phyloP scores from a whole-genome alignment of 2,888 invertebrate genomes.

The Ceramica pisi region DNA sequence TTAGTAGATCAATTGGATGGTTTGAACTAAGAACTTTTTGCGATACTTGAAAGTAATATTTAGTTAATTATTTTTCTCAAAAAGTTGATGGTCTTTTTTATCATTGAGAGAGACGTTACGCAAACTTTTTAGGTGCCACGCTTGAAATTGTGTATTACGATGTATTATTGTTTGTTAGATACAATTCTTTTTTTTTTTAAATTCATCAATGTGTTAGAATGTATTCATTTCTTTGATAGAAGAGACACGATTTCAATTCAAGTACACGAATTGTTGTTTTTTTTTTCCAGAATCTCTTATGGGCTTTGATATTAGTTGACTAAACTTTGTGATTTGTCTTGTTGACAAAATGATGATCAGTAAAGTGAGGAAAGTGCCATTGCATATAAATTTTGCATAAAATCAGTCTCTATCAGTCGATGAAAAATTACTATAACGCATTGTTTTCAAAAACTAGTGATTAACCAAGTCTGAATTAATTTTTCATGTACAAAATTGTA shows the following conservation, averaged over 20 bases:
- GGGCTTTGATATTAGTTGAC: no score
- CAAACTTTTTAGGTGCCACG: constrained; percentile 3
- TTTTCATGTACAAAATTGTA: no score
- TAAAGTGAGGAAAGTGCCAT: no score
- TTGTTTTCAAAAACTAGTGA: not conserved
- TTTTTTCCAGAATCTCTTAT: not conserved
- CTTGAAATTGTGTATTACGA: not conserved
- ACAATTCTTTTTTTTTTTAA: no score
- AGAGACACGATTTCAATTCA: not conserved
- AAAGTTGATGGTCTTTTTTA: constrained; percentile 1
- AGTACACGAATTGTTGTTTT: not conserved
- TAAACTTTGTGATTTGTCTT: not conserved
- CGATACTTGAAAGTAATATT: constrained; percentile 1
- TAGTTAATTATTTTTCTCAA: not conserved
- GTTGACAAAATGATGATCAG: not conserved
- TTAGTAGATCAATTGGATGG: constrained; percentile 6
- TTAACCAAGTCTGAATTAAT: no score
- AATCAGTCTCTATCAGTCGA: not conserved
- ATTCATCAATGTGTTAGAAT: constrained; percentile 5
- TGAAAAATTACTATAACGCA: not conserved
- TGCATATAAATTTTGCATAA: not conserved
- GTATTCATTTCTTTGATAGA: not conserved
- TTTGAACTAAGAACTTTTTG: constrained; percentile 20
- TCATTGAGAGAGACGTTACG: not conserved
- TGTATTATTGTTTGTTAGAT: not conserved